These are phyloP conservation scores for Brachyhypopomus occidentalis DNA, from an alignment of 2,113 vertebrate genomes.

Conservation along the genomic window DNA sequence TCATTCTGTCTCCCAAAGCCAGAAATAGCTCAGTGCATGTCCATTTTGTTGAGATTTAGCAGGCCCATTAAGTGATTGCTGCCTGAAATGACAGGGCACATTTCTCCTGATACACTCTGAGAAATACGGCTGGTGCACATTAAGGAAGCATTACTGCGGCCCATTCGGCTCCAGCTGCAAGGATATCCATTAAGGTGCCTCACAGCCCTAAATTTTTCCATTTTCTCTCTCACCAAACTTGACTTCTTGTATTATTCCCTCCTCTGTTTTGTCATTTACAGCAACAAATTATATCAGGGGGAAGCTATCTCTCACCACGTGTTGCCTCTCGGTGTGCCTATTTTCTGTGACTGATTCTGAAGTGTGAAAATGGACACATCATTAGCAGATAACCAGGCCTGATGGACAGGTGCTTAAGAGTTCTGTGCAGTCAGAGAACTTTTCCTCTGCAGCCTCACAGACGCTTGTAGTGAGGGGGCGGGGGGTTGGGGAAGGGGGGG, in stretches of 20 bases:
- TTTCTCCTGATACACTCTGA: slow-evolving; percentile 79
- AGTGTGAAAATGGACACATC: slow-evolving; percentile 78
- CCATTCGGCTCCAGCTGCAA: slow-evolving; percentile 73
- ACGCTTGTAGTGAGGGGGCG: neutral
- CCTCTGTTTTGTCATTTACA: slow-evolving; percentile 81
- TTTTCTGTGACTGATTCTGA: slow-evolving; percentile 79
- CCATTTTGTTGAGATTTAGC: slow-evolving; percentile 88
- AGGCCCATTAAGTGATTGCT: slow-evolving; percentile 96
- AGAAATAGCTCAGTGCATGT: slow-evolving; percentile 86
- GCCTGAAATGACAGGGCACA: slow-evolving; percentile 86
- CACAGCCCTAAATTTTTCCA: slow-evolving; percentile 81
- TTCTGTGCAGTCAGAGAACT: slow-evolving; percentile 68
- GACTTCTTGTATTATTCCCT: slow-evolving; percentile 80
- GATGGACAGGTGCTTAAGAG: slow-evolving; percentile 73
- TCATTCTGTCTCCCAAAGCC: slow-evolving; percentile 81
- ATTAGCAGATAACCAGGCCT: slow-evolving; percentile 75
- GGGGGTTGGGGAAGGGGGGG: neutral
- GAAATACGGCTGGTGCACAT: slow-evolving; percentile 82
- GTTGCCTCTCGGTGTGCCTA: slow-evolving; percentile 69
- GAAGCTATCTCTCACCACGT: slow-evolving; percentile 77
- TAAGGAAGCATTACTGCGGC: slow-evolving; percentile 74
- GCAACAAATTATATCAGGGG: slow-evolving; percentile 79
- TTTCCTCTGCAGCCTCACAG: slow-evolving; percentile 32
- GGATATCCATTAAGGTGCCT: slow-evolving; percentile 79
- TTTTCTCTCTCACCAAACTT: slow-evolving; percentile 83